Evolutionary conservation across 2,113 vertebrate species (phyloP).

Genomic region (Cheirogaleus medius): DNA sequence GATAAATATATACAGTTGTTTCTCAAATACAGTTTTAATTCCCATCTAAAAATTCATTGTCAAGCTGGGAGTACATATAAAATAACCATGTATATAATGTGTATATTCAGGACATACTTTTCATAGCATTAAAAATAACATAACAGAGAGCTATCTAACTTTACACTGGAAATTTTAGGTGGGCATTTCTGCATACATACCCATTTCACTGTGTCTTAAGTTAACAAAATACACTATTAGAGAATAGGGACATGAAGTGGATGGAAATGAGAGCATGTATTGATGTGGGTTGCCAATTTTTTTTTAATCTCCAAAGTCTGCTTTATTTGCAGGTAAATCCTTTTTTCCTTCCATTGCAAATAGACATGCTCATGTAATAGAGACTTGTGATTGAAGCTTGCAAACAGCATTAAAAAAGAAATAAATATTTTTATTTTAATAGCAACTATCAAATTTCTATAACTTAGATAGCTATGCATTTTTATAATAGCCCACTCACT

Average conservation of each 20-base stretch:
- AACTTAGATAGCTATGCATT: conserved; percentile 37
- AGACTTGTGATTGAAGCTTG: conserved; percentile 47
- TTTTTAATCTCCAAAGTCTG: not conserved
- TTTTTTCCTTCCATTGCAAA: conserved; percentile 29
- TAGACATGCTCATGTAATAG: not conserved
- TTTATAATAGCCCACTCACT: conserved; percentile 47
- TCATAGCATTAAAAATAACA: not conserved
- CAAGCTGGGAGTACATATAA: not conserved
- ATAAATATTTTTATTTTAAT: conserved; percentile 67
- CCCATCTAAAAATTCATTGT: not conserved
- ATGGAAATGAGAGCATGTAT: not conserved
- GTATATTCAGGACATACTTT: not conserved
- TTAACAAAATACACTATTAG: not conserved
- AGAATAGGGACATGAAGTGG: not conserved
- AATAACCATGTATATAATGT: not conserved
- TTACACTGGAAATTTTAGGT: not conserved
- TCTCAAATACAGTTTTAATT: conserved; percentile 2
- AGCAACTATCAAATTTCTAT: conserved; percentile 45
- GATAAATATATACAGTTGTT: not conserved
- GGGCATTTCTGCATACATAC: not conserved
- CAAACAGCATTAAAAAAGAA: conserved; percentile 50
- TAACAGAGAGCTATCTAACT: not conserved
- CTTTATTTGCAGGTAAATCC: conserved; percentile 31
- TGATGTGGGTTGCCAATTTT: not conserved
- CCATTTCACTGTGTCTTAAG: not conserved